Percentiles rank a stretch among this genome's conserved stretches.
These are phyloP conservation scores for Acanthacorydalis orientalis DNA, from an alignment of 2,888 invertebrate genomes.

Conservation along the genomic window DNA sequence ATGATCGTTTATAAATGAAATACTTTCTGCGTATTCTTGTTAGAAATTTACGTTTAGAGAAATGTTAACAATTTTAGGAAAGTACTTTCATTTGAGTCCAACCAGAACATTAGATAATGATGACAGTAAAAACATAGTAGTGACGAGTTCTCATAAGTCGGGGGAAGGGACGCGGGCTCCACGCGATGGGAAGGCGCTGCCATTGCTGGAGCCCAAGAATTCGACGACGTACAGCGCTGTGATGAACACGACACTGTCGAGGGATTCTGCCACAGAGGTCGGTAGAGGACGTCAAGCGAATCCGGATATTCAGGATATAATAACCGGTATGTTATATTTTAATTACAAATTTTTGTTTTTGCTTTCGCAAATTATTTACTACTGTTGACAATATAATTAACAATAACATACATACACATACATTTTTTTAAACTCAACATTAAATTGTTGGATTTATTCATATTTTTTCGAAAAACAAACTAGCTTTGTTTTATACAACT, in stretches of 20 bases:
- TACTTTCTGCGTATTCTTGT: neutral
- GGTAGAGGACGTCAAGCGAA: constrained; percentile 36
- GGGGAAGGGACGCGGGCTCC: constrained; percentile 65
- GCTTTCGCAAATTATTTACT: too few species aligned
- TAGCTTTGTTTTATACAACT: too few species aligned
- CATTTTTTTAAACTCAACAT: too few species aligned
- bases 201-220: constrained; percentile 49
- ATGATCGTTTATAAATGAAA: too few species aligned
- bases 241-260: constrained; percentile 23
- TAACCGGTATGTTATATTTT: constrained; percentile 29
- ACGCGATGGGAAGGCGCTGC: constrained; percentile 44
- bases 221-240: constrained; percentile 27
- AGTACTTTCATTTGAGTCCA: constrained; percentile 30
- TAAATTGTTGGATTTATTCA: too few species aligned
- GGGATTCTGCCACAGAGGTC: constrained; percentile 31
- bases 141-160: constrained; percentile 25
- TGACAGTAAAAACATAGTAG: neutral
- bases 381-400: too few species aligned
- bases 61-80: neutral
- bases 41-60: neutral
- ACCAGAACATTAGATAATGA: constrained; percentile 27
- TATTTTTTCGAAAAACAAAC: too few species aligned
- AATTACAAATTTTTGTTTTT: too few species aligned
- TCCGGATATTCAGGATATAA: constrained; percentile 78
- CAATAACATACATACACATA: too few species aligned